phyloP scores from a whole-genome alignment of 2,888 invertebrate genomes.

The Hemithea aestivaria region DNA sequence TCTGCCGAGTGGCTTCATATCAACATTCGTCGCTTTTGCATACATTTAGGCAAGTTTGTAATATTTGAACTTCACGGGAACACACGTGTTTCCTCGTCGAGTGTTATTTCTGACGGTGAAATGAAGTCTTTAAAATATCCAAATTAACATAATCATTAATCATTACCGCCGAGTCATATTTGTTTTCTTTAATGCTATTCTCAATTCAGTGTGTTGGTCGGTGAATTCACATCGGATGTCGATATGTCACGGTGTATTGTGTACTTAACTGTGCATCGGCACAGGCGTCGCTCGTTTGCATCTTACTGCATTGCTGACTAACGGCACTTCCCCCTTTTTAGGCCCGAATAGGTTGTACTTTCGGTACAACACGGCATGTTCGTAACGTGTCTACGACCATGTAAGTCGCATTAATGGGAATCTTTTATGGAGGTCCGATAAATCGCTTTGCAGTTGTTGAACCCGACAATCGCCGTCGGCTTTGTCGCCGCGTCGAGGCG shows the following conservation, averaged over 20 bases:
- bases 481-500: conserved; percentile 2
- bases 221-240: conserved; percentile 40
- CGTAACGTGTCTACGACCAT: conserved; percentile 29
- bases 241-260: conserved; percentile 43
- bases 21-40: conserved; percentile 4
- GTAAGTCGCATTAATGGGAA: conserved; percentile 20
- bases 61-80: conserved; percentile 16
- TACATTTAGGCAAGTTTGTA: too few species aligned
- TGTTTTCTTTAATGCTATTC: conserved; percentile 42
- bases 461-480: conserved; percentile 11
- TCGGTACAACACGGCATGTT: conserved; percentile 41
- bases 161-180: conserved; percentile 35
- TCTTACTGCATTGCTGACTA: conserved; percentile 51
- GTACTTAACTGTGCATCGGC: conserved; percentile 43
- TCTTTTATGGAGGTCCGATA: conserved; percentile 10
- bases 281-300: conserved; percentile 45
- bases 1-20: too few species aligned
- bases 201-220: conserved; percentile 29
- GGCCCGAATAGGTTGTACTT: conserved; percentile 37
- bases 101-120: conserved; percentile 31
- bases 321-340: conserved; percentile 58
- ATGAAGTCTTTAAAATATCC: conserved; percentile 23
- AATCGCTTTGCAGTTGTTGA: conserved; percentile 8
- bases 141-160: conserved; percentile 46
- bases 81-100: conserved; percentile 24